Evolutionary conservation across 2,888 invertebrate genomes (phyloP).

Genomic region (Antheraea assamensis): DNA sequence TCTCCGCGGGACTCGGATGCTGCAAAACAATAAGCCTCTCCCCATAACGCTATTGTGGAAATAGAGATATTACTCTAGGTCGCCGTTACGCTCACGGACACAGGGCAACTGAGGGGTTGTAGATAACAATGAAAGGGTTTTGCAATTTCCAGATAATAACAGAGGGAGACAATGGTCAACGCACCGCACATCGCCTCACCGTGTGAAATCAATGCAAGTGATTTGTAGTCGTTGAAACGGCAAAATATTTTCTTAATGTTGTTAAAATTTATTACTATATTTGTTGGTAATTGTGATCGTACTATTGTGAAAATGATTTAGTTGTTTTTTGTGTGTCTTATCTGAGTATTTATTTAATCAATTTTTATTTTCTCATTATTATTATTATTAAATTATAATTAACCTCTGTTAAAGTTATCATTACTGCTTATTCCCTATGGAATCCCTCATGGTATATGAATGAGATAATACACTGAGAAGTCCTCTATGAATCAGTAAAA

Average conservation of each 20-base stretch:
- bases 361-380: no score
- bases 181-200: constrained; percentile 65
- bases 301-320: no score
- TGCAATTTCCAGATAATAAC: constrained; percentile 72
- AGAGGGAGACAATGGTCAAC: constrained; percentile 72
- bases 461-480: no score
- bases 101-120: constrained; percentile 67
- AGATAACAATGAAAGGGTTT: constrained; percentile 56
- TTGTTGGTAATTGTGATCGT: no score
- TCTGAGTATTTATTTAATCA: no score
- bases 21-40: constrained; percentile 74
- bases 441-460: no score
- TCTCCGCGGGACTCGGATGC: constrained; percentile 77
- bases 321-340: no score
- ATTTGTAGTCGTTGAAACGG: not conserved
- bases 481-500: no score
- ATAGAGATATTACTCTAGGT: constrained; percentile 71
- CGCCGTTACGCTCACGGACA: constrained; percentile 66
- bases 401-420: no score
- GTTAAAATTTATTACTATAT: not conserved
- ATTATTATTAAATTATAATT: no score
- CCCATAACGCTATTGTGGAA: constrained; percentile 64
- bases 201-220: constrained; percentile 61
- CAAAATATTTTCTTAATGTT: not conserved
- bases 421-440: no score